Conservation (phyloP, 2,797 vertebrate species). For the Odontamblyopus lacepedii region DNA sequence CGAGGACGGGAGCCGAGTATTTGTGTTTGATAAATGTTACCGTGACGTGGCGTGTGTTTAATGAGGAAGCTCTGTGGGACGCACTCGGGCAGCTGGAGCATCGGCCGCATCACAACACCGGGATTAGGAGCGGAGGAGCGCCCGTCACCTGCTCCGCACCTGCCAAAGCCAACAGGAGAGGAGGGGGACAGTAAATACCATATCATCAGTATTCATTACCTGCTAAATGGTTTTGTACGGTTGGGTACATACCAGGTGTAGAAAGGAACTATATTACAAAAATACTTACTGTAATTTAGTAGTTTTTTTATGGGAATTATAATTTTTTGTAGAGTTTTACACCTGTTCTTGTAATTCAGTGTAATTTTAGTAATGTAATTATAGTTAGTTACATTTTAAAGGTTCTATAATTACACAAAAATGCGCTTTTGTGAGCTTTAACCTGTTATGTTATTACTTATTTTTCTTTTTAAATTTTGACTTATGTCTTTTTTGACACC, state of each 20-base stretch:
- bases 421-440: no score
- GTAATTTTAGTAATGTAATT: no score
- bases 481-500: no score
- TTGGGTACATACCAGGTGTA: fast-evolving
- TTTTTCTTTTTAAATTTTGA: no score
- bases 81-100: neutral
- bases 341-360: no score
- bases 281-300: no score
- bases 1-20: neutral
- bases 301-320: no score
- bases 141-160: neutral
- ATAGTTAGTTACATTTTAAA: no score
- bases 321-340: no score
- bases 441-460: no score
- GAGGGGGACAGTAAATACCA: neutral
- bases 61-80: neutral
- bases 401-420: no score
- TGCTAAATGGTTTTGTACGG: neutral
- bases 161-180: neutral
- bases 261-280: no score
- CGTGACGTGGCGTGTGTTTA: neutral
- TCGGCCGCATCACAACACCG: neutral
- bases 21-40: slow-evolving; percentile 9
- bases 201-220: neutral
- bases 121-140: neutral